A percentile compares a stretch with the other conserved stretches of the same genome.
phyloP scores from a whole-genome alignment of 2,888 invertebrate species.

The Germaria angustata region DNA sequence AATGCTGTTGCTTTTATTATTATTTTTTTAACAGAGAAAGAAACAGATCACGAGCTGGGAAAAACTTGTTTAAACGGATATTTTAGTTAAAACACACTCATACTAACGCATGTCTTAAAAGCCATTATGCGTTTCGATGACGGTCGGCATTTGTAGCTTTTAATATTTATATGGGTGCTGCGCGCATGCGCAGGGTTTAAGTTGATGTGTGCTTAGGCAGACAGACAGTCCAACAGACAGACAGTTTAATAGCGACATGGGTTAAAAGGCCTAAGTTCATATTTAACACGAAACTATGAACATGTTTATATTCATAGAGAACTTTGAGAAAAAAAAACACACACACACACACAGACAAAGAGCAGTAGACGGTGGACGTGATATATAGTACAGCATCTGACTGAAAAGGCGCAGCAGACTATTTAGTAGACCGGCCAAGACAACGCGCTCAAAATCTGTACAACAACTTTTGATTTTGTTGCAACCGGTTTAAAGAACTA shows the following conservation, averaged over 20 bases:
- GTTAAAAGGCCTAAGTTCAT: constrained; percentile 45
- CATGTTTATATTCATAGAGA: background rate
- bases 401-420: constrained; percentile 41
- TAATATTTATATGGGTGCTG: constrained; percentile 1
- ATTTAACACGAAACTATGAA: background rate
- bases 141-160: constrained; percentile 2
- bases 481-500: constrained; percentile 67
- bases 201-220: background rate
- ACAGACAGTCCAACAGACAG: background rate
- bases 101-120: constrained; percentile 13
- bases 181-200: constrained; percentile 17
- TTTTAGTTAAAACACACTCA: background rate
- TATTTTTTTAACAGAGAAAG: constrained; percentile 4
- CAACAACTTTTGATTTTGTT: constrained; percentile 66
- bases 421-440: constrained; percentile 30
- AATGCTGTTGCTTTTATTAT: background rate
- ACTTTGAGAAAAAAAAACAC: background rate
- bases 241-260: constrained; percentile 6
- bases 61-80: constrained; percentile 60
- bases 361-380: constrained; percentile 1
- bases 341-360: background rate
- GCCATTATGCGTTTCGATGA: constrained; percentile 10
- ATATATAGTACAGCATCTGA: constrained; percentile 38
- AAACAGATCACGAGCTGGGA: constrained; percentile 42
- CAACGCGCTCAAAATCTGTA: constrained; percentile 23